Conservation (phyloP, 2,113 vertebrate genomes). For the Centropus unirufus region DNA sequence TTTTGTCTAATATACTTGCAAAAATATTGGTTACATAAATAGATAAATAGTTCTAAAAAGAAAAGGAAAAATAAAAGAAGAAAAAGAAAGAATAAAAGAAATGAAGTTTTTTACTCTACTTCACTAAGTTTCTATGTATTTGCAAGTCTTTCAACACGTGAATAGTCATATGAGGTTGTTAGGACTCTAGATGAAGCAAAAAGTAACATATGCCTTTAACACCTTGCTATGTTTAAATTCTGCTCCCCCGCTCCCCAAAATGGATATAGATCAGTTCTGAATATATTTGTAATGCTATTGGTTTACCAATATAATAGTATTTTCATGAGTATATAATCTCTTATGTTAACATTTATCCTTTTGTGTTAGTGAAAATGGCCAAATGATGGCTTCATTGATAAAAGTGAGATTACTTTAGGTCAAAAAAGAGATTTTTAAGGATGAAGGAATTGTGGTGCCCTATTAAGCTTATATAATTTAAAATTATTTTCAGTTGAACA, state of each 20-base stretch:
- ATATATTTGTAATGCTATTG: not conserved
- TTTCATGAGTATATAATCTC: not conserved
- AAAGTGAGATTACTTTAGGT: not conserved
- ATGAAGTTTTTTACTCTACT: not conserved
- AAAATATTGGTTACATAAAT: not conserved
- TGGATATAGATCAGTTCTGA: not conserved
- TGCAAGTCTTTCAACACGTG: not conserved
- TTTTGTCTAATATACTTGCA: not conserved
- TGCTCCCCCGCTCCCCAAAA: not conserved
- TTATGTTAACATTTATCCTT: not conserved
- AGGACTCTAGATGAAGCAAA: not conserved
- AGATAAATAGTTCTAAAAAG: not conserved
- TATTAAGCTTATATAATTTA: not conserved
- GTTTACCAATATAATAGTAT: not conserved
- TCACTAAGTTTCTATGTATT: not conserved
- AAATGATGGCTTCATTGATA: not conserved
- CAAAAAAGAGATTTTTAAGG: not conserved
- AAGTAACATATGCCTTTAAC: not conserved
- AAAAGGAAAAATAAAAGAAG: rapidly evolving
- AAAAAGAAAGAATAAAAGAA: not conserved
- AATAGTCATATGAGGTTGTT: not conserved
- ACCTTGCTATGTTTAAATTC: not conserved
- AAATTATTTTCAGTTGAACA: not conserved
- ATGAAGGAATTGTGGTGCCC: not conserved
- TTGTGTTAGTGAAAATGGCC: not conserved